A percentile compares a stretch with the other conserved stretches of the same genome.
Conservation (phyloP, 1,140 invertebrate species). For the Lasaia peninsularis region DNA sequence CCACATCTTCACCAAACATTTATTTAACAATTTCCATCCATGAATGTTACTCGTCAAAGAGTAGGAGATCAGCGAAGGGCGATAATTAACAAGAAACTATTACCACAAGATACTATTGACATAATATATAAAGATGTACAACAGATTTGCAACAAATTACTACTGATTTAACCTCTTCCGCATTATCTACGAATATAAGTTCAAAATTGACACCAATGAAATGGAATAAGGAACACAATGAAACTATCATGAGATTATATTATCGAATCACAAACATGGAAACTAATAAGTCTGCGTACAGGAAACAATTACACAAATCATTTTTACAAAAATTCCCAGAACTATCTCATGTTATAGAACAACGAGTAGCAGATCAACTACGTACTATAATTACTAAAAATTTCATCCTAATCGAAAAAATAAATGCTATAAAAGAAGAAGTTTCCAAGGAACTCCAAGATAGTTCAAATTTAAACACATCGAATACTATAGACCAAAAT, state of each 20-base stretch:
- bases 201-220: too few relatives aligned
- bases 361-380: constrained; percentile 14
- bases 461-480: background rate
- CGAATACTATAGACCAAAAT: background rate
- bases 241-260: background rate
- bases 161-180: too few relatives aligned
- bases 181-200: too few relatives aligned
- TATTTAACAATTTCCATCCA: too few relatives aligned
- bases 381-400: constrained; percentile 13
- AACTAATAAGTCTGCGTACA: constrained; percentile 1
- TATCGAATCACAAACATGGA: background rate
- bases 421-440: constrained; percentile 1
- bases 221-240: constrained; percentile 3
- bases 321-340: background rate
- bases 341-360: background rate
- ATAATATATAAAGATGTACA: too few relatives aligned
- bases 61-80: too few relatives aligned
- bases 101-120: too few relatives aligned
- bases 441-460: background rate
- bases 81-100: too few relatives aligned
- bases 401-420: background rate
- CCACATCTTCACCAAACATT: too few relatives aligned
- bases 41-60: too few relatives aligned
- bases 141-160: too few relatives aligned
- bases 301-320: background rate